Conservation (phyloP, 2,797 vertebrate species). For the Gambusia yucatana region DNA sequence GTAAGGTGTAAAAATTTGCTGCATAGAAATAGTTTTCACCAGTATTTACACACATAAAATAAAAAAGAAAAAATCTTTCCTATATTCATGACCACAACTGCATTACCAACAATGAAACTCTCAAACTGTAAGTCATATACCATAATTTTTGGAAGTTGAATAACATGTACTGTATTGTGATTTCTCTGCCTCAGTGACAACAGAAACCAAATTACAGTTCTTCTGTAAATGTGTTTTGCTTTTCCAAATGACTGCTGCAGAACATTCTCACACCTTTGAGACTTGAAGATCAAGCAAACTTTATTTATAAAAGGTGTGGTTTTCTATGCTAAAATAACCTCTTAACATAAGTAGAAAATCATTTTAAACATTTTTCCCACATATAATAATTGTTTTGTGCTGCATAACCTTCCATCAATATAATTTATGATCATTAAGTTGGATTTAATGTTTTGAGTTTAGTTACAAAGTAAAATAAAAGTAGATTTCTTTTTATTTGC, state of each 20-base stretch:
- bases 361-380: background rate
- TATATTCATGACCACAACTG: background rate
- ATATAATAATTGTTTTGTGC: background rate
- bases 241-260: background rate
- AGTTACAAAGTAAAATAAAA: background rate
- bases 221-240: background rate
- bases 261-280: background rate
- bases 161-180: background rate
- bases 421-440: background rate
- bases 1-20: background rate
- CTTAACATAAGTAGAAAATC: background rate
- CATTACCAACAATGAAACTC: background rate
- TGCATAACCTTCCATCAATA: background rate
- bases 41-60: background rate
- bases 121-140: background rate
- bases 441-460: background rate
- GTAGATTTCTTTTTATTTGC: background rate
- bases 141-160: background rate
- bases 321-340: background rate
- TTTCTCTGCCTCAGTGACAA: background rate
- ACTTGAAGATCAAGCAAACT: background rate
- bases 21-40: background rate
- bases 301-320: background rate
- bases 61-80: background rate
- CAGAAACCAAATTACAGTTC: background rate